Evolutionary conservation across 1,140 invertebrate species (phyloP).

Genomic region (Drosophila takahashii): DNA sequence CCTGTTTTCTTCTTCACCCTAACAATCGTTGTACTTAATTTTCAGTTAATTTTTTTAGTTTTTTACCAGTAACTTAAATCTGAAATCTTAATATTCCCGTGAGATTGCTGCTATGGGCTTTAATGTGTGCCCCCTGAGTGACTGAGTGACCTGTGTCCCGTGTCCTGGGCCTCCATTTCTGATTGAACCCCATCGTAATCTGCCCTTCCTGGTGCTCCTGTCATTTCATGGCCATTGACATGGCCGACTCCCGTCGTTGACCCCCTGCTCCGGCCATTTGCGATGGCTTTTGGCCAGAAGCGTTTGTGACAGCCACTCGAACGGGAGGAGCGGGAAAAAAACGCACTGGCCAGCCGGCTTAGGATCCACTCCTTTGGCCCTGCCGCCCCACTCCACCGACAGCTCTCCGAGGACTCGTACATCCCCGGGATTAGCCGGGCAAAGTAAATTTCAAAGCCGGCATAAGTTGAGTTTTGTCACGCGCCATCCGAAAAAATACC

Average conservation of each 20-base stretch:
- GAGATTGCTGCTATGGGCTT: neutral
- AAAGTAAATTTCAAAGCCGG: conserved; percentile 61
- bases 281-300: conserved; percentile 27
- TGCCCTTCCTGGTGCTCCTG: conserved; percentile 3
- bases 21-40: neutral
- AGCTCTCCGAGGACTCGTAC: conserved; percentile 11
- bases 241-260: conserved; percentile 40
- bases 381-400: conserved; percentile 5
- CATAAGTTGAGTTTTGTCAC: conserved; percentile 80
- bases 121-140: conserved; percentile 7
- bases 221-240: conserved; percentile 37
- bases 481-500: conserved; percentile 33
- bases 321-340: conserved; percentile 42
- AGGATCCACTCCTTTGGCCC: conserved; percentile 7
- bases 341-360: conserved; percentile 56
- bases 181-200: conserved; percentile 18
- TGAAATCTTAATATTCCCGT: neutral
- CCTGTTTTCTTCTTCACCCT: too few species aligned
- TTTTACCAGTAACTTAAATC: neutral
- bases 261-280: conserved; percentile 39
- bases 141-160: conserved; percentile 32
- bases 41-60: neutral
- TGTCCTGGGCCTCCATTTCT: conserved; percentile 4
- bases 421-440: conserved; percentile 59
- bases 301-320: conserved; percentile 56